phyloP scores from a whole-genome alignment of 2,113 vertebrate genomes.

The Casuarius casuarius region DNA sequence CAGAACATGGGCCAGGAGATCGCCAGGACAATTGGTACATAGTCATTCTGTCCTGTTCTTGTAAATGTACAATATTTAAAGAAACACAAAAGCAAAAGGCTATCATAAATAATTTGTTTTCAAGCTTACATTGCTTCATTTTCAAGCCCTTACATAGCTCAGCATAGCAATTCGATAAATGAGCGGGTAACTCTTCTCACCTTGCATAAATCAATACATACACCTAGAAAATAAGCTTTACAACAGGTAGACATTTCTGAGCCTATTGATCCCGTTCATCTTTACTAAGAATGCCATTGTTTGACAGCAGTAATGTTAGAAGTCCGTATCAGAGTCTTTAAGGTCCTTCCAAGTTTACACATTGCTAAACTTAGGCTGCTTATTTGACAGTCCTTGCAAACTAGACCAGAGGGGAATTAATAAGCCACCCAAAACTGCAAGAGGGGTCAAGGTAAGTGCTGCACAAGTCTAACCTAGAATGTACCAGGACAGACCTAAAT shows the following conservation, averaged over 20 bases:
- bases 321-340: background rate
- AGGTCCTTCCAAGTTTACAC: background rate
- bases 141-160: background rate
- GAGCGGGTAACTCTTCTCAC: background rate
- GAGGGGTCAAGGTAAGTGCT: background rate
- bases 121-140: background rate
- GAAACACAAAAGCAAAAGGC: background rate
- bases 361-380: background rate
- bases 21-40: background rate
- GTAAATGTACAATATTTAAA: background rate
- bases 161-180: background rate
- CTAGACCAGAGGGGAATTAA: background rate
- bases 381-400: background rate
- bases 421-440: background rate
- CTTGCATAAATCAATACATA: background rate
- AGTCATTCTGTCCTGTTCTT: background rate
- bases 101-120: background rate
- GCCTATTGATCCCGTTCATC: background rate
- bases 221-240: background rate
- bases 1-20: background rate
- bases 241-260: background rate
- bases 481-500: background rate
- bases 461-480: accelerated
- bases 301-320: background rate
- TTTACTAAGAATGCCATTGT: background rate